phyloP scores from a whole-genome alignment of 2,888 invertebrate genomes.

The Anthophora plumipes region DNA sequence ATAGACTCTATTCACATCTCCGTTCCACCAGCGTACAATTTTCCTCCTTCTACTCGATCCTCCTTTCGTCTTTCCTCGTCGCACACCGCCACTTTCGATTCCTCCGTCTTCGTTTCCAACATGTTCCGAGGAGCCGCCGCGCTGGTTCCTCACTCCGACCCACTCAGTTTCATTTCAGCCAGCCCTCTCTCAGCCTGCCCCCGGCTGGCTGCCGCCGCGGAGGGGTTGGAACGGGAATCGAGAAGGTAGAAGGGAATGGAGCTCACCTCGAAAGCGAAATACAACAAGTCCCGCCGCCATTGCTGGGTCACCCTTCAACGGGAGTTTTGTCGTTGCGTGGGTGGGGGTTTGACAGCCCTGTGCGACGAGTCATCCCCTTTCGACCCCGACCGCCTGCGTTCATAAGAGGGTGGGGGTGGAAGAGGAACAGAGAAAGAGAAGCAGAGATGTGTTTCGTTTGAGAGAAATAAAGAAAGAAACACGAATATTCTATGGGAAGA shows the following conservation, averaged over 20 bases:
- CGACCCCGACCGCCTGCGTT: conserved; percentile 51
- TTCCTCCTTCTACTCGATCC: conserved; percentile 26
- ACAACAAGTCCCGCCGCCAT: conserved; percentile 84
- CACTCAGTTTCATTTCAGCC: conserved; percentile 54
- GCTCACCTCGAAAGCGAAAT: conserved; percentile 83
- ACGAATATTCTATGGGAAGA: not conserved
- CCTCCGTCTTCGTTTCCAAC: conserved; percentile 31
- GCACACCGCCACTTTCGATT: conserved; percentile 31
- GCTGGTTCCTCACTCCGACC: conserved; percentile 28
- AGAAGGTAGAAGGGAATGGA: conserved; percentile 69
- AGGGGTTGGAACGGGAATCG: conserved; percentile 63
- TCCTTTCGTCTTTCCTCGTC: conserved; percentile 28
- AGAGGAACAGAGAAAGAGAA: conserved; percentile 12
- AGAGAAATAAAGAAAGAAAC: not conserved
- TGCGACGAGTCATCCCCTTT: conserved; percentile 66
- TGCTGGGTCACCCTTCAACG: conserved; percentile 82
- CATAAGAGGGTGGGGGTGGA: conserved; percentile 32
- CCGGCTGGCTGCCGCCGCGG: conserved; percentile 30
- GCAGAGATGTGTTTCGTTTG: not conserved
- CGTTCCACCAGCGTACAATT: conserved; percentile 40
- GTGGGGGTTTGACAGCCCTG: conserved; percentile 66
- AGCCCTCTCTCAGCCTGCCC: conserved; percentile 33
- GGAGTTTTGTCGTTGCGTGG: conserved; percentile 78
- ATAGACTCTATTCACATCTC: conserved; percentile 68
- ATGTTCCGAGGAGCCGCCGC: conserved; percentile 16